Evolutionary conservation across 2,888 invertebrate species (phyloP), one percentile per base, ranked within the genome.

Genomic region (Leptogaster cylindrica): DNA sequence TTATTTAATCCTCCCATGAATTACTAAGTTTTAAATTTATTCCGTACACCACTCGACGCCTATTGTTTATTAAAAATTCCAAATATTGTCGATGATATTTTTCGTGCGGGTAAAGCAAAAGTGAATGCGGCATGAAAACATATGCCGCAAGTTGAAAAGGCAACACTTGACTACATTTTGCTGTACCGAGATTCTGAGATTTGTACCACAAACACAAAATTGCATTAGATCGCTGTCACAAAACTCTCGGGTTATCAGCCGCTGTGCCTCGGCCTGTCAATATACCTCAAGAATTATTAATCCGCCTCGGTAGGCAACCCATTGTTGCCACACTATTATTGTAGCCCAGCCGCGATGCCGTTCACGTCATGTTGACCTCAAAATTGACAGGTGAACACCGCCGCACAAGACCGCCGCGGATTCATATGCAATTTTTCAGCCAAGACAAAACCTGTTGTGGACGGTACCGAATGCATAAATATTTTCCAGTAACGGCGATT

Each of bases 301-400:
- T 51, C 51, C 51, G 14, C 31, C 48, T 16, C 23, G 48, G 48
- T 48, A 23, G 48, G 48, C 48, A 6, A 28, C 31, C 10, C 31
- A 52, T 52, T 52, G 33, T 33, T 28, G 18, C 31, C 14, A 33
- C n/a, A 33, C 52, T 31, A 52, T 33, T 52, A 20, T 52, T 33
- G 33, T 31, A 31, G 31, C 52, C n/a, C n/a, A 7, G 10, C 12
- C 33, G 18, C 31, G 18, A 52, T 52, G 20, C 33, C 16, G 20
- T 52, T 52, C 52, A 52, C 31, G 28, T 52, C 20, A 52, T 52
- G 33, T 33, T 33, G 33, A 52, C 52, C 33, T 33, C 52, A 33
- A 52, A 31, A 52, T 33, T 52, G 33, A 52, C 33, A 52, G 52
- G 52, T 52, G 33, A 33, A 33, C 31, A 52, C n/a, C 18, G 18